A percentile compares a stretch with the other conserved stretches of the same genome.
Evolutionary conservation across 1,140 invertebrate genomes (phyloP).

Genomic region (Heliconius congener): DNA sequence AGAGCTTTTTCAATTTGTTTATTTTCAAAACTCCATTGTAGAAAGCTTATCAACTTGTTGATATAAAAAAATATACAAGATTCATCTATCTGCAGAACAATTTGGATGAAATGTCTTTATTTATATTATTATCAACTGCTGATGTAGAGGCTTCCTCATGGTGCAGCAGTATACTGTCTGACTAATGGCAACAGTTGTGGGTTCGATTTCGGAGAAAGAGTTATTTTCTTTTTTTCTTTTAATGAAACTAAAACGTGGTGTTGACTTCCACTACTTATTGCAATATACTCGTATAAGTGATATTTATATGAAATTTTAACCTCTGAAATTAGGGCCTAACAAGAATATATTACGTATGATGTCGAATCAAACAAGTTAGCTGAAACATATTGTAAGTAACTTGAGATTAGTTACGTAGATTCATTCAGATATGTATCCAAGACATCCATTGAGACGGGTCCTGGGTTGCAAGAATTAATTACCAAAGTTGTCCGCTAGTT

Average conservation of each 20-base stretch:
- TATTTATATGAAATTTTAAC: background rate
- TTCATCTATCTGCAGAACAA: background rate
- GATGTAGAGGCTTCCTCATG: too few species aligned
- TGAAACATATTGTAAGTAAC: constrained; percentile 26
- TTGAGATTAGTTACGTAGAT: constrained; percentile 25
- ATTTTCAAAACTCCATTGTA: background rate
- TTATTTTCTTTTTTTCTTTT: background rate
- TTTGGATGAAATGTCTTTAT: too few species aligned
- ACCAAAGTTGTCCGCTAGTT: constrained; percentile 17
- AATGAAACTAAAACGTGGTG: too few species aligned
- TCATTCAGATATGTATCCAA: constrained; percentile 32
- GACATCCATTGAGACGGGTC: constrained; percentile 28
- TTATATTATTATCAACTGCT: too few species aligned
- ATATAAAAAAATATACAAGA: background rate
- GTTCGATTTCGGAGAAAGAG: too few species aligned
- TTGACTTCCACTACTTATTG: background rate
- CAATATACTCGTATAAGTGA: background rate
- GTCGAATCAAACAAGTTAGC: background rate
- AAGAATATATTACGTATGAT: background rate
- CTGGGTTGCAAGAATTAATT: constrained; percentile 22
- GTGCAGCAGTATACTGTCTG: too few species aligned
- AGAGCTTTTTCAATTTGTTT: too few species aligned
- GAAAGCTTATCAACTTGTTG: background rate
- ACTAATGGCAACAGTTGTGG: too few species aligned
- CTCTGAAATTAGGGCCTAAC: background rate